phyloP scores from a whole-genome alignment of 2,888 invertebrate species.

The Mimumesa dahlbomi region DNA sequence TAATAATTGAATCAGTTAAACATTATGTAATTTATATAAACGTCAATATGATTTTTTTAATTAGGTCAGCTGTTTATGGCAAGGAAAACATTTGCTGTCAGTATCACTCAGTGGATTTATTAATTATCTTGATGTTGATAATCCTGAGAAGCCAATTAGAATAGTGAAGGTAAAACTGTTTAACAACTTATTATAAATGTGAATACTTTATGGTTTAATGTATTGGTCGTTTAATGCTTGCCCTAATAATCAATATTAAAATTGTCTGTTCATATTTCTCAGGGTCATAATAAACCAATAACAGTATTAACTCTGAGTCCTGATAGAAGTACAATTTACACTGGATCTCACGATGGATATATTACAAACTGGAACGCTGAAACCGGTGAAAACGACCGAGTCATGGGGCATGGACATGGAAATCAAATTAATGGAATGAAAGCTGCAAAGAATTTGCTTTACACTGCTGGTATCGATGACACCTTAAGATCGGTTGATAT shows the following conservation, averaged over 20 bases:
- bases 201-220: neutral
- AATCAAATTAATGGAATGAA: conserved; percentile 97
- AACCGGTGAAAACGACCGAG: conserved; percentile 91
- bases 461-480: conserved; percentile 97
- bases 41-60: too few species aligned
- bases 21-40: too few species aligned
- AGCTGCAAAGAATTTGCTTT: conserved; percentile 85
- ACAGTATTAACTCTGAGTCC: conserved; percentile 91
- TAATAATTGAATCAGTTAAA: too few species aligned
- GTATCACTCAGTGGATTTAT: conserved; percentile 98
- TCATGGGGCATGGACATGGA: conserved; percentile 93
- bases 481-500: conserved; percentile 84
- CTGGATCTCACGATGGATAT: conserved; percentile 96
- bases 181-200: too few species aligned
- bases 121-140: conserved; percentile 93
- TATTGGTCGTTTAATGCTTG: neutral
- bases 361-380: conserved; percentile 92
- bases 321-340: conserved; percentile 89
- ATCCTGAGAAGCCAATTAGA: conserved; percentile 89
- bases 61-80: conserved; percentile 97
- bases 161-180: conserved; percentile 85
- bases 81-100: conserved; percentile 91
- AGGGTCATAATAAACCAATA: conserved; percentile 99
- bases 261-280: conserved; percentile 42
- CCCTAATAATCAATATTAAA: too few species aligned